Conservation (phyloP, 2,888 invertebrate genomes). For the Drosophila atripex region DNA sequence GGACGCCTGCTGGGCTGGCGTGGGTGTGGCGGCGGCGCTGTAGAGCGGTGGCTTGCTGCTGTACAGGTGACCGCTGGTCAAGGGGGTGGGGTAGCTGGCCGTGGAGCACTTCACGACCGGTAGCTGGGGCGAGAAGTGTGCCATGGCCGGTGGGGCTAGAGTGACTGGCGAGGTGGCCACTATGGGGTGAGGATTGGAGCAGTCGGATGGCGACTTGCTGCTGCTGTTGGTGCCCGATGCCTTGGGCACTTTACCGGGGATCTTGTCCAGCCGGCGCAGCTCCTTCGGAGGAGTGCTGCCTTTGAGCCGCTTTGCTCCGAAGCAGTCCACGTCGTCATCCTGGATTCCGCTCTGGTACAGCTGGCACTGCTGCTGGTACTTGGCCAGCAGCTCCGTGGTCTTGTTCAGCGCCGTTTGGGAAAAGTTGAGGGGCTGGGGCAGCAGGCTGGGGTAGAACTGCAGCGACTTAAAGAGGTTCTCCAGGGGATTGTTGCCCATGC, state of each 20-base stretch:
- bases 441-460: slow-evolving; percentile 83
- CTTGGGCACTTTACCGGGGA: slow-evolving; percentile 81
- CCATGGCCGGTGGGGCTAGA: slow-evolving; percentile 59
- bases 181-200: slow-evolving; percentile 57
- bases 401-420: slow-evolving; percentile 83
- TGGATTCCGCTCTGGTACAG: slow-evolving; percentile 76
- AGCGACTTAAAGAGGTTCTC: slow-evolving; percentile 84
- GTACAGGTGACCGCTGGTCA: slow-evolving; percentile 54
- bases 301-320: slow-evolving; percentile 71
- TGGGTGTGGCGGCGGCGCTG: slow-evolving; percentile 59
- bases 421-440: slow-evolving; percentile 83
- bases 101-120: slow-evolving; percentile 67
- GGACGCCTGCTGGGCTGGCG: slow-evolving; percentile 65
- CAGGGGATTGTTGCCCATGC: slow-evolving; percentile 73
- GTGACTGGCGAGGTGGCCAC: slow-evolving; percentile 69
- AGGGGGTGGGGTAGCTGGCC: slow-evolving; percentile 53
- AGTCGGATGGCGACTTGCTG: slow-evolving; percentile 60
- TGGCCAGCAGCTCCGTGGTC: slow-evolving; percentile 82
- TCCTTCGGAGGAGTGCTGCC: slow-evolving; percentile 76
- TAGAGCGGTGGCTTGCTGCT: slow-evolving; percentile 57
- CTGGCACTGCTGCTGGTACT: slow-evolving; percentile 83
- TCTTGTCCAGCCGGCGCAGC: slow-evolving; percentile 83
- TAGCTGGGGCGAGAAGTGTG: slow-evolving; percentile 70
- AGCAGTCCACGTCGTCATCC: slow-evolving; percentile 53
- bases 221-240: slow-evolving; percentile 29